Evolutionary conservation across 2,113 vertebrate genomes (phyloP).

Genomic region (Phrynosoma blainvillii): DNA sequence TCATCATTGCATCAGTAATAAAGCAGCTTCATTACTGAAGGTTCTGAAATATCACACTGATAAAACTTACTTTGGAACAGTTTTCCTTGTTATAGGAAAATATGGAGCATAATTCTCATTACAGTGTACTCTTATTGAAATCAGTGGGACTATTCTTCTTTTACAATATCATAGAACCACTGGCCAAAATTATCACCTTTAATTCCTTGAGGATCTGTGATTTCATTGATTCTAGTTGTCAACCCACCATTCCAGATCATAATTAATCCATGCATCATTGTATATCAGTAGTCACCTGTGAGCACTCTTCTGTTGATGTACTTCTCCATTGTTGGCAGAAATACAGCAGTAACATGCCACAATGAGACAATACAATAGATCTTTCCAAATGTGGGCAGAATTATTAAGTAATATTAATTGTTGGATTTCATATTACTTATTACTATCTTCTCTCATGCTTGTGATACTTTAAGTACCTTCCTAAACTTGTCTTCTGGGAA

Average conservation of each 20-base stretch:
- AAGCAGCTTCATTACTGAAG: not conserved
- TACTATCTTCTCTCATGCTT: not conserved
- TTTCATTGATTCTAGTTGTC: not conserved
- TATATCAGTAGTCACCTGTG: too few species aligned
- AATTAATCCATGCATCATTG: too few species aligned
- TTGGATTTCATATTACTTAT: not conserved
- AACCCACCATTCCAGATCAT: too few species aligned
- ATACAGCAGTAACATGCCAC: too few species aligned
- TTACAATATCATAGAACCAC: not conserved
- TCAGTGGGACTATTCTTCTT: not conserved
- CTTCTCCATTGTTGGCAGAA: too few species aligned
- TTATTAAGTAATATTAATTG: too few species aligned
- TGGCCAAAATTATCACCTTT: not conserved
- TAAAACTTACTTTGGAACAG: slow-evolving; percentile 2
- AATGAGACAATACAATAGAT: too few species aligned
- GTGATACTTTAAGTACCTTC: too few species aligned
- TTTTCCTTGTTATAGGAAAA: not conserved
- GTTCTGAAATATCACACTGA: not conserved
- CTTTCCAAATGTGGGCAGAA: too few species aligned
- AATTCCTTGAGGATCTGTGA: not conserved
- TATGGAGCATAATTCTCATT: not conserved
- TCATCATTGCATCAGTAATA: not conserved
- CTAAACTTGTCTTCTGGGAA: too few species aligned
- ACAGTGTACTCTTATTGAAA: not conserved
- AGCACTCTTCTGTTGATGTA: too few species aligned